These are phyloP conservation scores for Eremophila alpestris DNA, from an alignment of 2,797 vertebrate species.

Conservation along the genomic window DNA sequence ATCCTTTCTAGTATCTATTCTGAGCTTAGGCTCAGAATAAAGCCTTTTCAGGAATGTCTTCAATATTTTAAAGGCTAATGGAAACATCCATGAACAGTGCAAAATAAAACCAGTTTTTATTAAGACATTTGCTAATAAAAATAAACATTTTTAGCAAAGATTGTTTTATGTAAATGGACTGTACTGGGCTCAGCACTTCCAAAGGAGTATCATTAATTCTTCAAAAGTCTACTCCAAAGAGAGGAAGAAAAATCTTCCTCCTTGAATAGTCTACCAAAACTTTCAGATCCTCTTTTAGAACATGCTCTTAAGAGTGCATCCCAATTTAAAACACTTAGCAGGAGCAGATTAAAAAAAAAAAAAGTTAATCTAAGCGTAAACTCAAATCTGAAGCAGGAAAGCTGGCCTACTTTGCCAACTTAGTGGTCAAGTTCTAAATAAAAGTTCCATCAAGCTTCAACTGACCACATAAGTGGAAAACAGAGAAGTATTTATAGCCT, in stretches of 20 bases:
- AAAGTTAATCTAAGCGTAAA: neutral
- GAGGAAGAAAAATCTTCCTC: neutral
- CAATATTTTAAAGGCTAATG: neutral
- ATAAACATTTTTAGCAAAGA: neutral
- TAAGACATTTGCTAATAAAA: neutral
- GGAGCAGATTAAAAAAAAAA: too few species aligned
- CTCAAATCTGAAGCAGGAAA: neutral
- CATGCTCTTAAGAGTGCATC: neutral
- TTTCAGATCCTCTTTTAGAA: neutral
- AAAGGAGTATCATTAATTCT: neutral
- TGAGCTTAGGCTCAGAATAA: neutral
- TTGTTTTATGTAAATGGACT: neutral
- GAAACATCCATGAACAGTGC: neutral
- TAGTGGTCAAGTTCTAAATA: neutral
- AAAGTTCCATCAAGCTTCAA: neutral
- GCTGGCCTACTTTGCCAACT: neutral
- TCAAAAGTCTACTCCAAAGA: neutral
- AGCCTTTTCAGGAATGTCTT: neutral
- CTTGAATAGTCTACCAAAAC: neutral
- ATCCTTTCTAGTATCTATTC: neutral
- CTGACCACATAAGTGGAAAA: conserved; percentile 2
- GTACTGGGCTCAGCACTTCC: neutral
- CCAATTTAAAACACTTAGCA: neutral
- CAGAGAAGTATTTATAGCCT: conserved; percentile 9
- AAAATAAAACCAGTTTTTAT: neutral